Base-by-base conservation (phyloP, 2,888 invertebrate species). In the Anthrax anthrax region DNA sequence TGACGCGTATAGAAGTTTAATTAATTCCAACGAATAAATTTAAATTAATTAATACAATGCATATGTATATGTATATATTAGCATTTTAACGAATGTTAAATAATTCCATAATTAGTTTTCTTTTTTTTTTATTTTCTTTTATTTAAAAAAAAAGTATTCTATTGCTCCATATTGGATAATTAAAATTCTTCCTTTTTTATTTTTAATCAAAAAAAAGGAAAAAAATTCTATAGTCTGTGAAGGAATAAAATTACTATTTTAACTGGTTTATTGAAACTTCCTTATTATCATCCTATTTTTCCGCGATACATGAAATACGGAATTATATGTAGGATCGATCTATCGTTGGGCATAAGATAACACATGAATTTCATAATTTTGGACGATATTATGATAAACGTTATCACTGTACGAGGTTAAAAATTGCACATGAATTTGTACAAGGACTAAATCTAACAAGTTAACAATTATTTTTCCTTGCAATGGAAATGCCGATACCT, bases 401-500 rank as follows among this genome's bases (percentile, higher is more conserved):
- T 32, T 18, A 16, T 10, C 2, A 19, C 5, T 38, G 6, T 6
- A 1, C n/a, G 10, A 39, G 27, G 16, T 27, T 38, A 29, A n/a
- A 1, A 10, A 2, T 34, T 6, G 32, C 6, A 10, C 23, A 9
- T 27, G 23, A 27, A 27, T 8, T 9, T 27, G 23, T 27, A 27
- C 23, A 5, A 8, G 39, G 39, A 6, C 16, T 44, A 6, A 40
- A 39, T 18, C 19, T 44, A n/a, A 39, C 17, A 5, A 36, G 14
- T 32, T 18, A 44, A n/a, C 32, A 44, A 34, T 29, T 44, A 23
- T 32, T 44, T 39, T 44, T 39, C 17, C 9, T 44, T 14, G 39
- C 47, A 45, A 49, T 29, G 34, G 29, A 36, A 19, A 37, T 51
- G 29, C 14, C 44, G 38, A 18, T 18, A 37, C 2, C 37, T 17